These are phyloP conservation scores for Mythimna loreyi DNA, from an alignment of 2,888 invertebrate species.

Conservation along the genomic window DNA sequence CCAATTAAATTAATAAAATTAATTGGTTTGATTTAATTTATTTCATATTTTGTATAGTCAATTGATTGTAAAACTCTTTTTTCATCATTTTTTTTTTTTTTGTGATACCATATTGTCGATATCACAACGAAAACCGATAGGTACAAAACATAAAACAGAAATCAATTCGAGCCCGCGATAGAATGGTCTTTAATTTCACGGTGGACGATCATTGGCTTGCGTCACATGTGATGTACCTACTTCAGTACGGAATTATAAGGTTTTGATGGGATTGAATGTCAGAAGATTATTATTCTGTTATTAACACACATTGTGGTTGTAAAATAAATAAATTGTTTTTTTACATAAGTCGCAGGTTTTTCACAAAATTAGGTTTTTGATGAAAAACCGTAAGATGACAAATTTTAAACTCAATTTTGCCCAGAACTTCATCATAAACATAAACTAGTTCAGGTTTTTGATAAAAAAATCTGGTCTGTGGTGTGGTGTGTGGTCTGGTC, in stretches of 20 bases:
- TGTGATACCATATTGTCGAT: not conserved
- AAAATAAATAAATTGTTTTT: too few species aligned
- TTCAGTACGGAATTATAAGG: not conserved
- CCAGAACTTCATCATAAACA: too few species aligned
- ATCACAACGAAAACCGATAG: constrained; percentile 1
- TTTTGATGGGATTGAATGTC: not conserved
- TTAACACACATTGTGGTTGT: not conserved
- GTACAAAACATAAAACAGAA: constrained; percentile 15
- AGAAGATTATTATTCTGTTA: not conserved
- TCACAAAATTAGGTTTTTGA: too few species aligned
- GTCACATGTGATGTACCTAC: constrained; percentile 8
- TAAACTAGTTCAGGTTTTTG: too few species aligned
- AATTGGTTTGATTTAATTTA: too few species aligned
- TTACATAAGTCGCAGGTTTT: too few species aligned
- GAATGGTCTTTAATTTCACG: constrained; percentile 56
- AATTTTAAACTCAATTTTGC: too few species aligned
- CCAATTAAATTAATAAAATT: too few species aligned
- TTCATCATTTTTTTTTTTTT: not conserved
- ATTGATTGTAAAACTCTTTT: not conserved
- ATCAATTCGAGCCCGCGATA: constrained; percentile 48
- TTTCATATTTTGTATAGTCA: not conserved
- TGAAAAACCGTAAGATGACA: too few species aligned
- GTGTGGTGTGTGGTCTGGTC: too few species aligned
- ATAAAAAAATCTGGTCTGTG: too few species aligned
- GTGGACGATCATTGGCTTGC: constrained; percentile 33